A percentile compares a stretch with the other conserved stretches of the same genome.
Conservation (phyloP, 1,140 invertebrate genomes). For the Myzus persicae region DNA sequence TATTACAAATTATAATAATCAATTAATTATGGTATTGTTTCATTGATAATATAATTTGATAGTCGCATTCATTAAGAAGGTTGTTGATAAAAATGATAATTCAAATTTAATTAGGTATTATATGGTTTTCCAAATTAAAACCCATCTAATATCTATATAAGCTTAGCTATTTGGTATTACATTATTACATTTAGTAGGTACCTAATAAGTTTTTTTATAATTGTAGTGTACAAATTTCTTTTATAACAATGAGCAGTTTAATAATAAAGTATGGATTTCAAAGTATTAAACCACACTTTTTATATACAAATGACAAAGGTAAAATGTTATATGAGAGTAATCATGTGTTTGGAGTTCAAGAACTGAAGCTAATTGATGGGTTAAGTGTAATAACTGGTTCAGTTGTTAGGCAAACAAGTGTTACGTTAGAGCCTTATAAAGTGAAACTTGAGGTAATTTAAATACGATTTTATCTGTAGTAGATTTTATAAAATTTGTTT, state of each 20-base stretch:
- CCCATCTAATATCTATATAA: no score
- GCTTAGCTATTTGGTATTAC: no score
- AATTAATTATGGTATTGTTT: not conserved
- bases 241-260: not conserved
- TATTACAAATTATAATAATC: not conserved
- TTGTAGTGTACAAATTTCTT: not conserved
- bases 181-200: no score
- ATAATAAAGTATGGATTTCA: not conserved
- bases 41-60: not conserved
- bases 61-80: not conserved
- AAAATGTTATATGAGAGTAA: conserved; percentile 1
- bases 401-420: conserved; percentile 13
- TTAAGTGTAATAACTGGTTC: conserved; percentile 18
- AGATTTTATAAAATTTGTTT: conserved; percentile 2
- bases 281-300: conserved; percentile 14
- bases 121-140: not conserved
- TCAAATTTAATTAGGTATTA: not conserved
- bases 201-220: no score
- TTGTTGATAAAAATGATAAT: not conserved
- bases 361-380: conserved; percentile 1
- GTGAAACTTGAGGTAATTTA: conserved; percentile 8
- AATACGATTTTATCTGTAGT: not conserved
- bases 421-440: conserved; percentile 19
- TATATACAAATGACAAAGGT: not conserved
- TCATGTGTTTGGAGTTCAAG: not conserved